Evolutionary conservation across 2,797 vertebrate genomes (phyloP).

Genomic region (Fistularia tabacaria): DNA sequence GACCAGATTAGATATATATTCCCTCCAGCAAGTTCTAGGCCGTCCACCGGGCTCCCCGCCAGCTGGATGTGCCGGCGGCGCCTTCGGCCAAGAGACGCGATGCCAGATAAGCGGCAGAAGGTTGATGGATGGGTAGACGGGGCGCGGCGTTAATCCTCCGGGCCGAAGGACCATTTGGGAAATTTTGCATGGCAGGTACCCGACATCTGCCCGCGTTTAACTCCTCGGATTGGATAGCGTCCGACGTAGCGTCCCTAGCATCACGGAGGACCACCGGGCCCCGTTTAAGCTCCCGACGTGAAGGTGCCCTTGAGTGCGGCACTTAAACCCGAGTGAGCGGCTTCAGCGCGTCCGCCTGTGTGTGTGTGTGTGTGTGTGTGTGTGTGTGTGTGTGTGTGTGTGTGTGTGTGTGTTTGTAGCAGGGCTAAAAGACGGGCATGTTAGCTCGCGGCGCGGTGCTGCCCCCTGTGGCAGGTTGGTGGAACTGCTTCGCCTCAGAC

Average conservation of each 20-base stretch:
- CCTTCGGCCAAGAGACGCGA: no score
- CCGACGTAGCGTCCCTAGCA: neutral
- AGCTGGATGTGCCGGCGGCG: no score
- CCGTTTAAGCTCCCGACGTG: conserved; percentile 16
- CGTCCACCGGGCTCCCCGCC: no score
- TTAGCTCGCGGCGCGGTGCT: conserved; percentile 4
- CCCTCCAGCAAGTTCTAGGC: no score
- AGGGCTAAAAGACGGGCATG: conserved; percentile 41
- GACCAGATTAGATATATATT: no score
- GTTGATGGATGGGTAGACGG: no score
- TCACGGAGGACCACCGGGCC: conserved; percentile 6
- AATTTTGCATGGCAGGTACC: no score
- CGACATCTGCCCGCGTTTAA: no score
- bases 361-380: conserved; percentile 18
- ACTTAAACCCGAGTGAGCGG: conserved; percentile 35
- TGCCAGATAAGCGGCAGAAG: no score
- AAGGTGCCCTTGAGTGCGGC: conserved; percentile 39
- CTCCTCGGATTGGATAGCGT: neutral
- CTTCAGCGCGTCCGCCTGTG: no score
- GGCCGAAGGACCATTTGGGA: no score
- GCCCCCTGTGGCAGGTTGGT: conserved; percentile 17
- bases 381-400: conserved; percentile 6
- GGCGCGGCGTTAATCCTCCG: no score
- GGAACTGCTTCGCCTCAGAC: conserved; percentile 1
- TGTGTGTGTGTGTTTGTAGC: conserved; percentile 38